Percentiles rank a stretch among this genome's conserved stretches.
Evolutionary conservation across 2,113 vertebrate species (phyloP).

Genomic region (Apistogramma diplotaenia): DNA sequence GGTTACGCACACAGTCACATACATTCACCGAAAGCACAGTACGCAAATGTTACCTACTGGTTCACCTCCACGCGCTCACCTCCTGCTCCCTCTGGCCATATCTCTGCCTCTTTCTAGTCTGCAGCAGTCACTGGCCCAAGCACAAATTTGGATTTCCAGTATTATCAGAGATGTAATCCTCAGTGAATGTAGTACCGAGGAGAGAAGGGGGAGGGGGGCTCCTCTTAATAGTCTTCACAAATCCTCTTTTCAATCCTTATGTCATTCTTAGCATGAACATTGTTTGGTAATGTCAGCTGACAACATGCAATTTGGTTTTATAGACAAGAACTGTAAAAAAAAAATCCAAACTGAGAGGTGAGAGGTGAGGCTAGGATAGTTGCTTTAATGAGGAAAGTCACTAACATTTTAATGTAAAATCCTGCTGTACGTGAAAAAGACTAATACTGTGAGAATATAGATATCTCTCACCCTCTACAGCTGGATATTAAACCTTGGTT

Average conservation of each 20-base stretch:
- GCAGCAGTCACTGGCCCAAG: background rate
- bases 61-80: constrained; percentile 25
- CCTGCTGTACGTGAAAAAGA: background rate
- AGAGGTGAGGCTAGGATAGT: background rate
- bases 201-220: constrained; percentile 31
- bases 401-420: background rate
- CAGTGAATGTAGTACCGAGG: constrained; percentile 13
- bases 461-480: background rate
- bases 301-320: background rate
- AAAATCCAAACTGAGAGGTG: background rate
- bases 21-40: background rate
- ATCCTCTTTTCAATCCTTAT: constrained; percentile 68
- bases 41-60: constrained; percentile 27
- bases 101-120: background rate
- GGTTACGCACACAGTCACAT: background rate
- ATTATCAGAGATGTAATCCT: constrained; percentile 62
- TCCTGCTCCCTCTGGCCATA: background rate
- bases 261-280: constrained; percentile 43
- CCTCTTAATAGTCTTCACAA: constrained; percentile 45
- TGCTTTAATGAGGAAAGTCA: background rate
- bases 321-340: no score
- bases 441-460: background rate
- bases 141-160: constrained; percentile 26
- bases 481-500: constrained; percentile 23
- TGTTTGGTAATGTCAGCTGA: constrained; percentile 18